phyloP scores from a whole-genome alignment of 2,888 invertebrate species.

The Buathra laborator region DNA sequence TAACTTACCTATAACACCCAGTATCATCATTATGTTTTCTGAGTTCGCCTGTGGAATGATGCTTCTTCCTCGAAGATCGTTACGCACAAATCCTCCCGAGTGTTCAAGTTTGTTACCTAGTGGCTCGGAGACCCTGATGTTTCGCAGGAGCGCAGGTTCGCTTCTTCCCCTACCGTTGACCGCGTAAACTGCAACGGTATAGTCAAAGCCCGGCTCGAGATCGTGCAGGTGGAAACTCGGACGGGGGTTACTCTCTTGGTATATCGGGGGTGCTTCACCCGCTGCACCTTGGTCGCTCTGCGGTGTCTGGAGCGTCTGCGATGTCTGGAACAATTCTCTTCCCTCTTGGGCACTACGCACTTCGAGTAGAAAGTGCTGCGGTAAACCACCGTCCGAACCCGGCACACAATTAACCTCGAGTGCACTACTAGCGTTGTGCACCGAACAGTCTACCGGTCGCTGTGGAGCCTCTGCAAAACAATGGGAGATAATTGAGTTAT shows the following conservation, averaged over 20 bases:
- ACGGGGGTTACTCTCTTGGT: conserved; percentile 81
- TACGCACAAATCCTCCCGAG: conserved; percentile 75
- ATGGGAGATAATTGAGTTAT: conserved; percentile 59
- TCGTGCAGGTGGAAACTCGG: conserved; percentile 91
- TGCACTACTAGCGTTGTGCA: conserved; percentile 89
- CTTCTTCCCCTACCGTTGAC: conserved; percentile 93
- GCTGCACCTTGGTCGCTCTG: conserved; percentile 75
- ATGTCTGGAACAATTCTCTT: conserved; percentile 82
- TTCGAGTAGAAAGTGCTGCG: conserved; percentile 93
- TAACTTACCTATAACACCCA: conserved; percentile 81
- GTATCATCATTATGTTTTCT: conserved; percentile 79
- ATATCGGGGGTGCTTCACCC: conserved; percentile 78
- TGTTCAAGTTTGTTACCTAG: conserved; percentile 77
- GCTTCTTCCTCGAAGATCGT: conserved; percentile 76
- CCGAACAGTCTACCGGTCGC: conserved; percentile 91
- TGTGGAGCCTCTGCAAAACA: conserved; percentile 90
- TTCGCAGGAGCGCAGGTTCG: conserved; percentile 90
- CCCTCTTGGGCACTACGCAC: conserved; percentile 85
- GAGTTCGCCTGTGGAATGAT: conserved; percentile 77
- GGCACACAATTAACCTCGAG: conserved; percentile 91
- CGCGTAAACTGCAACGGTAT: conserved; percentile 93
- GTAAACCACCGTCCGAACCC: conserved; percentile 93
- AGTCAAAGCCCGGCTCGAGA: conserved; percentile 91
- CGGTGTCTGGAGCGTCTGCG: conserved; percentile 83
- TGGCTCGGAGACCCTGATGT: conserved; percentile 85